Evolutionary conservation across 1,140 invertebrate species (phyloP).

Genomic region (Drosophila kepulauana): DNA sequence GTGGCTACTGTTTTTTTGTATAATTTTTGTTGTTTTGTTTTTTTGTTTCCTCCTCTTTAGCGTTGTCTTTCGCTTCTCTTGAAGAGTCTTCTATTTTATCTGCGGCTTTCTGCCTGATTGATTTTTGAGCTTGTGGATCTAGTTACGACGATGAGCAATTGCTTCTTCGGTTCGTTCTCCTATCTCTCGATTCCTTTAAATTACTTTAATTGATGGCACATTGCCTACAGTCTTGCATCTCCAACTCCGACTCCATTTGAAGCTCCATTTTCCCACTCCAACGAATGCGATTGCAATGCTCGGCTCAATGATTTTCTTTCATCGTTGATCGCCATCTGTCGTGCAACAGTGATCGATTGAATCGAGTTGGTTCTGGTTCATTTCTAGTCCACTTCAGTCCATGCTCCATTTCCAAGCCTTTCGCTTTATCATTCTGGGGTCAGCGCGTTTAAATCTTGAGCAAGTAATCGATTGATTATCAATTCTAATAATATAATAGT

Average conservation of each 20-base stretch:
- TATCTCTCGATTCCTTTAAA: conserved; percentile 72
- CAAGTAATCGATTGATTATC: conserved; percentile 51
- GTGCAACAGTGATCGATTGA: conserved; percentile 59
- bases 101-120: conserved; percentile 73
- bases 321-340: conserved; percentile 59
- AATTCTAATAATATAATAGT: background rate
- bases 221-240: conserved; percentile 29
- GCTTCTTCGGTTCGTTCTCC: conserved; percentile 34
- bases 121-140: conserved; percentile 78
- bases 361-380: conserved; percentile 47
- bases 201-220: conserved; percentile 80
- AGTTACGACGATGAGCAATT: conserved; percentile 50
- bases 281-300: background rate
- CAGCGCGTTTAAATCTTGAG: conserved; percentile 58
- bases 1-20: conserved; percentile 72
- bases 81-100: conserved; percentile 29
- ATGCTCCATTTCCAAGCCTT: conserved; percentile 46
- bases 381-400: conserved; percentile 25
- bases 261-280: background rate
- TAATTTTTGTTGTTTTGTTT: conserved; percentile 23
- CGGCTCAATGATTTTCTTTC: conserved; percentile 72
- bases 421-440: conserved; percentile 11
- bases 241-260: background rate
- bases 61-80: conserved; percentile 14
- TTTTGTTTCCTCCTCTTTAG: conserved; percentile 41